These are phyloP conservation scores for Scortum barcoo DNA, from an alignment of 2,113 vertebrate genomes.

Conservation along the genomic window DNA sequence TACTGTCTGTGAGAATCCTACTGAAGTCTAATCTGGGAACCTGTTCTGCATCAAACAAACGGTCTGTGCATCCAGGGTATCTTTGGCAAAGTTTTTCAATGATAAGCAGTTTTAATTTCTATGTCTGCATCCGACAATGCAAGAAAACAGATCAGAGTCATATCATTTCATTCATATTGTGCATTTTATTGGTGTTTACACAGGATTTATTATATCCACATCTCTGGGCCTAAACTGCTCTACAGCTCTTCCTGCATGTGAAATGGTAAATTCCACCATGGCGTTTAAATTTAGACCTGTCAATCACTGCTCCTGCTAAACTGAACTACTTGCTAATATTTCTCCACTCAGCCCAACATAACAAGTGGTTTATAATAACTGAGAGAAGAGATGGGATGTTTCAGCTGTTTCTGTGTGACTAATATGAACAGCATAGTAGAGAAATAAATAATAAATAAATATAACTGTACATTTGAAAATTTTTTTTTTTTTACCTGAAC, in stretches of 20 bases:
- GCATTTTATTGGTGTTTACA: neutral
- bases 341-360: constrained; percentile 9
- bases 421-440: neutral
- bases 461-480: neutral
- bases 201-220: neutral
- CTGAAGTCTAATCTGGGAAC: constrained; percentile 15
- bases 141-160: constrained; percentile 27
- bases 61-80: neutral
- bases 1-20: constrained; percentile 12
- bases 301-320: constrained; percentile 26
- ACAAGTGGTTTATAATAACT: constrained; percentile 12
- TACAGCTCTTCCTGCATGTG: neutral
- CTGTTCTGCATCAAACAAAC: neutral
- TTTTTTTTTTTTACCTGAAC: neutral
- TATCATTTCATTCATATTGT: neutral
- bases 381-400: neutral
- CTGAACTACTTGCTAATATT: constrained; percentile 23
- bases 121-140: neutral
- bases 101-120: neutral
- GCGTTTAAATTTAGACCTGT: constrained; percentile 33
- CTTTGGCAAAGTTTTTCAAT: neutral
- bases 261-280: neutral
- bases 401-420: constrained; percentile 8
- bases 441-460: no score
- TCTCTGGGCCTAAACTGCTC: neutral